phyloP scores from a whole-genome alignment of 2,113 vertebrate species.

The Plotosus lineatus region DNA sequence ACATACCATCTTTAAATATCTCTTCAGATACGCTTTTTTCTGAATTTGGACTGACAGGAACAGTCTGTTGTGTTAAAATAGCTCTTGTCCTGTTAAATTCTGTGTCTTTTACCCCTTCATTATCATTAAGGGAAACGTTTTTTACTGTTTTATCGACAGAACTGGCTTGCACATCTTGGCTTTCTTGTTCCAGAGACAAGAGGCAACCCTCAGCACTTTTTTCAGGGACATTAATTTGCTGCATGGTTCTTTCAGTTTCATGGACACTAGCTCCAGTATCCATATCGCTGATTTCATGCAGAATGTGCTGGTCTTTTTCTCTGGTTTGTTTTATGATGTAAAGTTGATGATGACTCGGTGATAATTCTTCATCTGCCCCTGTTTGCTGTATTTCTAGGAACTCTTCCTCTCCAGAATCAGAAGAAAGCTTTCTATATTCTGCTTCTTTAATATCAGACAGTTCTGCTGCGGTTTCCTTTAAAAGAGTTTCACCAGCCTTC shows the following conservation, averaged over 20 bases:
- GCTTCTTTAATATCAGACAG: conserved; percentile 53
- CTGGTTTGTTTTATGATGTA: conserved; percentile 75
- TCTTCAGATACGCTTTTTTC: conserved; percentile 92
- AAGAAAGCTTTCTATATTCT: conserved; percentile 67
- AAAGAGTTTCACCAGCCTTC: conserved; percentile 60
- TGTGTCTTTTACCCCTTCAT: conserved; percentile 22
- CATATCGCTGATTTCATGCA: conserved; percentile 66
- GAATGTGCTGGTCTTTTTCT: conserved; percentile 67
- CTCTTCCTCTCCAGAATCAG: conserved; percentile 87
- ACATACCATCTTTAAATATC: conserved; percentile 87
- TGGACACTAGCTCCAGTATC: conserved; percentile 66
- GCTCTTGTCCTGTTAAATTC: conserved; percentile 73
- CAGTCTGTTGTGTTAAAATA: conserved; percentile 70
- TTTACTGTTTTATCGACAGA: conserved; percentile 34
- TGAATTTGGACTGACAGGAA: conserved; percentile 71
- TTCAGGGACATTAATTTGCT: conserved; percentile 74
- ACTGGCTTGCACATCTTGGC: conserved; percentile 6
- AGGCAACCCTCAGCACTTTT: conserved; percentile 73
- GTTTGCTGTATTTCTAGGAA: conserved; percentile 91
- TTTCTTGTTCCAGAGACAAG: conserved; percentile 36
- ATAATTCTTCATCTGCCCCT: conserved; percentile 86
- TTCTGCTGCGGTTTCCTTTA: conserved; percentile 62
- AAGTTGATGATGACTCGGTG: conserved; percentile 78
- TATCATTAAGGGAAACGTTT: conserved; percentile 26
- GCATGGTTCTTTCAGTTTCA: conserved; percentile 69